Conservation (phyloP, 2,797 vertebrate genomes). For the Arctocebus calabarensis region DNA sequence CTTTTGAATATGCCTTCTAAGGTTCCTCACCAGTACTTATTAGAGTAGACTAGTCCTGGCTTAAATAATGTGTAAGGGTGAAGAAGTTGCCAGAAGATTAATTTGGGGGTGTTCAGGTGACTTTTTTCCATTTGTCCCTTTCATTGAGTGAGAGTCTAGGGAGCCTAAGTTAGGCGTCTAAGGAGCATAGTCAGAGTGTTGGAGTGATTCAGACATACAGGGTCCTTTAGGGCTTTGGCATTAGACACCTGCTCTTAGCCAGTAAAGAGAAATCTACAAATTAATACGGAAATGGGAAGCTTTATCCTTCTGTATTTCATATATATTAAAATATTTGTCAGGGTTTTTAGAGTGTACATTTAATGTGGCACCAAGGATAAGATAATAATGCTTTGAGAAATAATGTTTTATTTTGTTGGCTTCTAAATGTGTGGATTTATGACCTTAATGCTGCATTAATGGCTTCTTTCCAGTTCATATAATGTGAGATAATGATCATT, state of each 20-base stretch:
- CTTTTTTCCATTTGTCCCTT: neutral
- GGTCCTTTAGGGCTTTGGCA: neutral
- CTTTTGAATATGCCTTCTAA: neutral
- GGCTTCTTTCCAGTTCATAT: slow-evolving; percentile 71
- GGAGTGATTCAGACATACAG: neutral
- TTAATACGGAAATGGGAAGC: slow-evolving; percentile 22
- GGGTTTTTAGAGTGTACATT: slow-evolving; percentile 10
- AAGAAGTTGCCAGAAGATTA: neutral
- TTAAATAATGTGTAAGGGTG: neutral
- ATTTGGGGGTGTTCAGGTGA: neutral
- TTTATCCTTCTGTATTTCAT: neutral
- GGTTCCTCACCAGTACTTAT: neutral
- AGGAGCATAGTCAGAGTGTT: neutral
- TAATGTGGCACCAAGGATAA: slow-evolving; percentile 38
- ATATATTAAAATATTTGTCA: neutral
- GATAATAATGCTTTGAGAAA: slow-evolving; percentile 38
- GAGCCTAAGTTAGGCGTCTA: neutral
- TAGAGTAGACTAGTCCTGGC: neutral
- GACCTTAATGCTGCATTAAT: slow-evolving; percentile 71
- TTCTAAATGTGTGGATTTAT: slow-evolving; percentile 71
- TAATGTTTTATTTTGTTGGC: slow-evolving; percentile 65
- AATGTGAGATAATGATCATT: slow-evolving; percentile 70
- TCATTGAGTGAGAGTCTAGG: neutral
- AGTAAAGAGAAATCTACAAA: neutral
- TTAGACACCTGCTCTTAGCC: neutral